Conservation (phyloP, 1,140 invertebrate species). For the Anastrepha ludens region DNA sequence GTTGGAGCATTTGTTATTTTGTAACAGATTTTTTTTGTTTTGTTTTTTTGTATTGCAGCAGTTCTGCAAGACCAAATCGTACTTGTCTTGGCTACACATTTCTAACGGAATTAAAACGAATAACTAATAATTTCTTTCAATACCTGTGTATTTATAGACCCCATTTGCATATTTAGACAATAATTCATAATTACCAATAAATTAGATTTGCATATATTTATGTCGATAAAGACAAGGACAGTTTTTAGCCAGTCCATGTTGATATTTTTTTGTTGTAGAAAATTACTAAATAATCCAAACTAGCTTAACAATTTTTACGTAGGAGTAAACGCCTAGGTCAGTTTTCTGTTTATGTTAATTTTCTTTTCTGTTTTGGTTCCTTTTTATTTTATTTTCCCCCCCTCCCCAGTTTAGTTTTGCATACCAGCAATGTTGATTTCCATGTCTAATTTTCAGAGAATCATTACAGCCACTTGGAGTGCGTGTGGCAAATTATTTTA, state of each 20-base stretch:
- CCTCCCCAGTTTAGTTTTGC: no score
- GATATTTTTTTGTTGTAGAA: neutral
- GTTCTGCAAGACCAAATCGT: neutral
- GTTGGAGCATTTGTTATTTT: neutral
- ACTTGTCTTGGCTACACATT: neutral
- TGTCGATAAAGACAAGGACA: neutral
- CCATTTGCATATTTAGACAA: neutral
- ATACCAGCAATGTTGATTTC: no score
- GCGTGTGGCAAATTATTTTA: neutral
- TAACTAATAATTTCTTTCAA: conserved; percentile 21
- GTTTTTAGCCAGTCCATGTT: neutral
- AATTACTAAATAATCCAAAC: neutral
- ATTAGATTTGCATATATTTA: neutral
- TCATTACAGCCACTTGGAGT: neutral
- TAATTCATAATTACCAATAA: neutral
- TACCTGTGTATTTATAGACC: neutral
- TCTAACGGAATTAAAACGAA: neutral
- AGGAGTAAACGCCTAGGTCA: no score
- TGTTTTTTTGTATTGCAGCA: neutral
- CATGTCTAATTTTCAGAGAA: neutral
- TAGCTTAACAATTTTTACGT: no score
- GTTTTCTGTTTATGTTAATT: no score
- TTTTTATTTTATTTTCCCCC: no score
- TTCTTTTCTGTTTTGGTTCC: no score
- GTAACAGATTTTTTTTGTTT: neutral